Percentiles rank a stretch among this genome's conserved stretches.
Conservation (phyloP, 2,888 invertebrate genomes). For the Andrena minutula region DNA sequence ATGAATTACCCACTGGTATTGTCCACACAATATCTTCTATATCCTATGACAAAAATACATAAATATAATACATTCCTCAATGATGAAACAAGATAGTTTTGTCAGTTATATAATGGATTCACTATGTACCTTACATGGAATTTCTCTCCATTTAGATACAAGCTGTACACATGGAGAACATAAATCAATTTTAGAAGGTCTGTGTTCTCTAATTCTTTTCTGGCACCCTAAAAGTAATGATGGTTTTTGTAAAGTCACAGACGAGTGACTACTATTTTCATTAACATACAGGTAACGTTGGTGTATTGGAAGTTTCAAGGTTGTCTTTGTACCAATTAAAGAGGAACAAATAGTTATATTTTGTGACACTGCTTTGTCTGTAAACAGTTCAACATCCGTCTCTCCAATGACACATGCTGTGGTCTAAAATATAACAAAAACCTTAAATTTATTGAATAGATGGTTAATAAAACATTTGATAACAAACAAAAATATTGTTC, state of each 20-base stretch:
- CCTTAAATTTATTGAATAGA: neutral
- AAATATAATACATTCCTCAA: neutral
- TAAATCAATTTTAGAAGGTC: conserved; percentile 77
- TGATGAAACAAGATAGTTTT: conserved; percentile 1
- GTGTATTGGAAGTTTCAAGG: conserved; percentile 78
- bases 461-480: neutral
- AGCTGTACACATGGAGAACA: conserved; percentile 77
- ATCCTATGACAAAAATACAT: conserved; percentile 66
- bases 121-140: conserved; percentile 76
- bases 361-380: conserved; percentile 78
- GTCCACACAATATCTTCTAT: conserved; percentile 74
- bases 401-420: conserved; percentile 79
- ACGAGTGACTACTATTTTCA: conserved; percentile 64
- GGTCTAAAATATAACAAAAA: conserved; percentile 64
- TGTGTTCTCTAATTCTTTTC: conserved; percentile 74
- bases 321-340: conserved; percentile 53
- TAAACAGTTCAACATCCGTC: conserved; percentile 80
- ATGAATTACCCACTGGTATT: conserved; percentile 78
- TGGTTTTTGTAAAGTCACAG: conserved; percentile 73
- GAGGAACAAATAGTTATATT: conserved; percentile 76
- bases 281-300: conserved; percentile 80
- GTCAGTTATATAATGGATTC: neutral
- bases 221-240: conserved; percentile 79
- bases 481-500: neutral
- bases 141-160: conserved; percentile 78